phyloP scores from a whole-genome alignment of 2,888 invertebrate species.

The Stenodera caucasica region DNA sequence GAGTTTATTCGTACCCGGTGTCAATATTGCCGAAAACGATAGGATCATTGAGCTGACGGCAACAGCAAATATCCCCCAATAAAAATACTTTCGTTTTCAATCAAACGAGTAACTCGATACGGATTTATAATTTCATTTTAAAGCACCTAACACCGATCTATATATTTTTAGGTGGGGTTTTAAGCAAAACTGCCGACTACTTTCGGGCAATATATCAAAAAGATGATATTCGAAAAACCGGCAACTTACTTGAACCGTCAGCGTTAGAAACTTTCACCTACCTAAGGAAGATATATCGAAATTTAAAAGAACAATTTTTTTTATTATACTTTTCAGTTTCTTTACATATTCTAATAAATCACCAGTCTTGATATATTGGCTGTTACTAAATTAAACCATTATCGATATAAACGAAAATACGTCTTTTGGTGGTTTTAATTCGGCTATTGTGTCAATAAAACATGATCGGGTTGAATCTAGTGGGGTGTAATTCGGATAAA shows the following conservation, averaged over 20 bases:
- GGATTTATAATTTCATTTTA: constrained; percentile 22
- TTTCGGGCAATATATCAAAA: constrained; percentile 51
- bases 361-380: background rate
- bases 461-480: background rate
- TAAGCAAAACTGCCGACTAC: constrained; percentile 26
- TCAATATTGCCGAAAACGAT: no score
- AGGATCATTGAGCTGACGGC: no score
- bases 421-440: no score
- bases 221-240: constrained; percentile 51
- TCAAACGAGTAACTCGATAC: no score
- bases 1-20: no score
- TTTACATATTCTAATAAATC: constrained; percentile 22
- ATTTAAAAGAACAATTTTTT: constrained; percentile 46
- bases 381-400: no score
- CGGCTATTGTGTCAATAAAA: background rate
- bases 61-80: no score
- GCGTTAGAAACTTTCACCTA: constrained; percentile 48
- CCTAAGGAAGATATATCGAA: constrained; percentile 51
- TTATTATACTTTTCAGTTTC: constrained; percentile 23
- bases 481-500: background rate
- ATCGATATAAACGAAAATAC: no score
- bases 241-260: constrained; percentile 53
- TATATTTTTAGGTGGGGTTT: no score
- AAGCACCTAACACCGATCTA: no score
- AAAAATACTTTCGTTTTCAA: no score